Base-by-base conservation (phyloP, 2,797 vertebrate species). In the Melopsittacus undulatus region DNA sequence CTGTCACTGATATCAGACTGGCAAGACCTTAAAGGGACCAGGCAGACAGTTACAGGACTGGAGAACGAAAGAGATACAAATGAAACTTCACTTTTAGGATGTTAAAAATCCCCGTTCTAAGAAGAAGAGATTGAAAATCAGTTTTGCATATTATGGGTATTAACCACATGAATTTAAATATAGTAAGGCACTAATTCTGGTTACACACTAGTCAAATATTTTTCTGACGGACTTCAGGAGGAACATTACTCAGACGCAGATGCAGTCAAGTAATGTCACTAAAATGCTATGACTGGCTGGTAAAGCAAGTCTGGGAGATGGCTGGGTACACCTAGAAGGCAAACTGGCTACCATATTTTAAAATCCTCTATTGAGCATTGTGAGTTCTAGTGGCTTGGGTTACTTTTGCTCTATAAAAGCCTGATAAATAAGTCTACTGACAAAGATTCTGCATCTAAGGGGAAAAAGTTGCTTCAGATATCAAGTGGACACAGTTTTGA, bases 321-420 rank as follows among this genome's bases (percentile, higher is more conserved):
- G 32, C 86, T 90, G 57, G 45, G 13, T 82, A 57, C 59, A 61
- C 64, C 80, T 82, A 63, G 48, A 94, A 94, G 86, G 52, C 67
- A 92, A 70, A 87, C 42, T 51, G 32, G 22, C 29, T 87, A 56
- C 66, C 70, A 45, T 23, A 42, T 36, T 76, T 79, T 76, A n/a
- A 80, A 90, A 48, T n/a, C 54, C 59, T 79, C 26, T 59, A 11
- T 6, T 56, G 15, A 86, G 27, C 38, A 52, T 9, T 62, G 13
- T 2, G 2, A 57, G 38, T 66, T 93, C 70, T 82, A 70, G 77
- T 0, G 1, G 69, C 43, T 79, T 66, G 45, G 8, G n/a, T 78
- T 88, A 54, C 48, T 86, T 85, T 70, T 66, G 21, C 26, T 84
- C 34, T 68, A 38, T 11, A 56, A 81, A 79, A 84, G 7, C 14